Base-by-base conservation (phyloP, 2,113 vertebrate genomes). In the Lasiurus cinereus region DNA sequence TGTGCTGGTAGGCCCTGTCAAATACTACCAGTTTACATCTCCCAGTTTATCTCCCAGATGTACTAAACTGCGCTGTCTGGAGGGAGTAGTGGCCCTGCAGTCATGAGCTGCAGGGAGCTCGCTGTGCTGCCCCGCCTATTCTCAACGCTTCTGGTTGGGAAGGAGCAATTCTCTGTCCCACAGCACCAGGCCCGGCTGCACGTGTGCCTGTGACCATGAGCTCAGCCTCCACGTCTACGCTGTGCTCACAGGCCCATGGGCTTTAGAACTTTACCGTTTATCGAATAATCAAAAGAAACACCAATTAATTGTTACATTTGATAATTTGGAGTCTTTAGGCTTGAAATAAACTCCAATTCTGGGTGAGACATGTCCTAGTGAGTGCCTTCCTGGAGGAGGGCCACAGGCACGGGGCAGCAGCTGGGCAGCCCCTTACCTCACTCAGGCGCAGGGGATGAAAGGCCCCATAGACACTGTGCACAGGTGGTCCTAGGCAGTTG, bases 191-290 rank as follows among this genome's bases (percentile, higher is more conserved):
- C 95, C 90, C 95, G 95, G 83, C 93, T 96, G 92, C 92, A 19
- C 1, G 85, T 9, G 1, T 59, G 56, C 22, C 22, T 59, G 56
- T 59, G 56, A 59, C 8, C 56, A 4, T 59, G 56, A 24, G 56
- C 22, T 59, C 56, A 59, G 56, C 56, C 56, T 22, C 56, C 56
- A 24, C 3, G 56, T 22, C 56, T 19, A 3, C 22, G 9, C 24
- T 24, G 59, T 62, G 59, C 59, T 97, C 97, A 92, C 31, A 2
- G 27, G 87, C 2, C 2, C 93, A 1, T 36, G 27, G n/a, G 84
- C 96, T 97, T 97, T 64, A 96, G 92, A 98, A 97, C 94, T 96
- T 98, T 67, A 88, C 92, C 95, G 92, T 96, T 97, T 97, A 96
- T 93, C 95, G 88, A 97, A 94, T 96, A 97, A 95, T 91, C 94